phyloP scores from a whole-genome alignment of 2,113 vertebrate species.

The Oreotrochilus melanogaster region DNA sequence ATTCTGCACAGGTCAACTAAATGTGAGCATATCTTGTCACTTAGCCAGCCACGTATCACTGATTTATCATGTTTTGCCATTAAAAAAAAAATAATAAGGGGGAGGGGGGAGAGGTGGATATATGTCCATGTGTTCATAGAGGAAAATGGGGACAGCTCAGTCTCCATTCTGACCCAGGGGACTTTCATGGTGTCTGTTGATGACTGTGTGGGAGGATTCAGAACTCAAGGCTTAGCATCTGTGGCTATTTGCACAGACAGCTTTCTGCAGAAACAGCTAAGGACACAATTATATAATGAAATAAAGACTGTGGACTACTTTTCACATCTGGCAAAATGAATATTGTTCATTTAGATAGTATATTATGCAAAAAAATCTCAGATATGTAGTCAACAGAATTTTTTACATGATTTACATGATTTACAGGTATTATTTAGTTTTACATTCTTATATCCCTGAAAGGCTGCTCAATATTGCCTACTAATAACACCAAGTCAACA shows the following conservation, averaged over 20 bases:
- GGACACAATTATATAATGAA: background rate
- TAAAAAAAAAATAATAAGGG: background rate
- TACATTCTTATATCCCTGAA: background rate
- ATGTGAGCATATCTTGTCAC: background rate
- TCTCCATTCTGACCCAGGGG: background rate
- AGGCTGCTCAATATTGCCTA: background rate
- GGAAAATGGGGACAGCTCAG: background rate
- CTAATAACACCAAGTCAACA: background rate
- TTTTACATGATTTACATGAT: too few relatives aligned
- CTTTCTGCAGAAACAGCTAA: background rate
- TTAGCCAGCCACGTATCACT: background rate
- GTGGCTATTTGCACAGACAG: background rate
- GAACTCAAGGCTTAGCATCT: background rate
- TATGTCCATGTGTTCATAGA: background rate
- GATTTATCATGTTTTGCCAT: background rate
- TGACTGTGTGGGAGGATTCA: background rate
- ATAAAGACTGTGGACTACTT: background rate
- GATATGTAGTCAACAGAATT: background rate
- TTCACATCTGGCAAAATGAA: background rate
- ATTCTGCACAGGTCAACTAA: background rate
- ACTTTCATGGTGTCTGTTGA: background rate
- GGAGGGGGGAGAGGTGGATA: accelerated
- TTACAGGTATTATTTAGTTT: background rate
- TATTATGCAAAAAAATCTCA: background rate
- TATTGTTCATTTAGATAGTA: background rate